Evolutionary conservation across 2,888 invertebrate species (phyloP).

Genomic region (Philereme vetulata): DNA sequence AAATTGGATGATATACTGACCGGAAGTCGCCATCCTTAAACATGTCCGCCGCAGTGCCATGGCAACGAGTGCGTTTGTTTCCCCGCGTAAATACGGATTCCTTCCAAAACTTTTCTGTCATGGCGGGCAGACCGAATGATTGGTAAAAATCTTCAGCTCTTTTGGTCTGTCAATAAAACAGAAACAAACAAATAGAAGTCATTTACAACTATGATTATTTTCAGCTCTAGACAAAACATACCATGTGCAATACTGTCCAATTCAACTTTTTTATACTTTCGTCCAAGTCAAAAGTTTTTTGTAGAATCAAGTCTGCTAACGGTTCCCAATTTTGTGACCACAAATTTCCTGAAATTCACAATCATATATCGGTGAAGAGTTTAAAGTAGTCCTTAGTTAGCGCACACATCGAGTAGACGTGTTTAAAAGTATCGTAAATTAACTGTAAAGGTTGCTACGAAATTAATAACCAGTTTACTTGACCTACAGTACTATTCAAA

Average conservation of each 20-base stretch:
- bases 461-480: no score
- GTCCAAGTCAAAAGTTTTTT: constrained; percentile 78
- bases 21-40: constrained; percentile 86
- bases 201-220: not conserved
- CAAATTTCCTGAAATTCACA: constrained; percentile 70
- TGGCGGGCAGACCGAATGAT: constrained; percentile 85
- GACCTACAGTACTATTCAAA: no score
- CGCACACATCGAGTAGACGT: no score
- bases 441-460: no score
- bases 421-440: no score
- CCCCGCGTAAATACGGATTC: constrained; percentile 76
- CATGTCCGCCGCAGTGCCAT: constrained; percentile 90
- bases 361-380: no score
- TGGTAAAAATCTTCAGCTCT: constrained; percentile 87
- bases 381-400: no score
- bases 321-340: constrained; percentile 89
- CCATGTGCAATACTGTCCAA: constrained; percentile 85
- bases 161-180: constrained; percentile 60
- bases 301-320: constrained; percentile 81
- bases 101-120: constrained; percentile 86
- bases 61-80: constrained; percentile 77
- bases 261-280: constrained; percentile 76
- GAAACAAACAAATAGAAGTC: not conserved
- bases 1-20: constrained; percentile 57
- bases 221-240: constrained; percentile 42